phyloP scores from a whole-genome alignment of 2,797 vertebrate species.

The Sciurus vulgaris region DNA sequence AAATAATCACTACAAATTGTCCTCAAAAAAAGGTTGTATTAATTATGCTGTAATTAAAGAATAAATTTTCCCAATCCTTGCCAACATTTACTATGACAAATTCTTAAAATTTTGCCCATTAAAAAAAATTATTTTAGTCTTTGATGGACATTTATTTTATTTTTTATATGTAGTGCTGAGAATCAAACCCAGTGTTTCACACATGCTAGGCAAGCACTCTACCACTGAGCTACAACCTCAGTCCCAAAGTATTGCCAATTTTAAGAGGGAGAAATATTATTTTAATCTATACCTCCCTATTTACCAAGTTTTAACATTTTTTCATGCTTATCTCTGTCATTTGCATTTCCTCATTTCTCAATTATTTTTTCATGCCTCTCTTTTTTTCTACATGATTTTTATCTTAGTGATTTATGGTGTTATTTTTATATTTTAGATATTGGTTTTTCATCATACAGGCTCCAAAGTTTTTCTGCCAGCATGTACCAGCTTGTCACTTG shows the following conservation, averaged over 20 bases:
- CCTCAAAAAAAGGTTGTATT: too few relatives aligned
- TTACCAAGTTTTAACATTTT: conserved; percentile 33
- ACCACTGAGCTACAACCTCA: too few relatives aligned
- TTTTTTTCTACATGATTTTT: conserved; percentile 38
- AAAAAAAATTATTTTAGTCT: background rate
- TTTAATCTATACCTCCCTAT: conserved; percentile 42
- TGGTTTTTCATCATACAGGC: background rate
- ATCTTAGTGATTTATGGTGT: background rate
- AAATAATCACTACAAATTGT: too few relatives aligned
- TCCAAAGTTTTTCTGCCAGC: conserved; percentile 40
- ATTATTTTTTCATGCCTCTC: background rate
- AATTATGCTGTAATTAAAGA: too few relatives aligned
- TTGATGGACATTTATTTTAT: too few relatives aligned
- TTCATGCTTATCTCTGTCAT: background rate
- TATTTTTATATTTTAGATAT: conserved; percentile 21
- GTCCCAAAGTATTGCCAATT: background rate
- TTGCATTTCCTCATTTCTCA: conserved; percentile 44
- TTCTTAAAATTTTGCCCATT: background rate
- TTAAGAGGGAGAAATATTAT: conserved; percentile 25
- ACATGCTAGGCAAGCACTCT: too few relatives aligned
- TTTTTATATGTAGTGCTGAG: too few relatives aligned
- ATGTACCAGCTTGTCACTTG: background rate
- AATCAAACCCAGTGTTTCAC: too few relatives aligned
- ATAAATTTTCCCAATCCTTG: too few relatives aligned
- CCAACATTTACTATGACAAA: too few relatives aligned